Evolutionary conservation across 2,113 vertebrate species (phyloP).

Genomic region (Nematolebias whitei): DNA sequence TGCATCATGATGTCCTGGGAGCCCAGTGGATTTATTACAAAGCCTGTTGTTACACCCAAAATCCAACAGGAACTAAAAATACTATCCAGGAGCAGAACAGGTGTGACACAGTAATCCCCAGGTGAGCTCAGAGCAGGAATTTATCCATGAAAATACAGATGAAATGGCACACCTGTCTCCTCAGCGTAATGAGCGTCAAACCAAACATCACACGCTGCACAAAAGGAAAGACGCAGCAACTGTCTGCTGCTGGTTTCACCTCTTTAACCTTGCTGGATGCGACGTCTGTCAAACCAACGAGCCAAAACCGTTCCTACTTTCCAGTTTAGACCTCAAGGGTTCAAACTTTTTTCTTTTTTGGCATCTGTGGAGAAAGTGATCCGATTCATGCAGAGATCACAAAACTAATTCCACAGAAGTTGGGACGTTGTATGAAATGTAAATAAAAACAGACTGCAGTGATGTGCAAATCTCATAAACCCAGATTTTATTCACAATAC

Average conservation of each 20-base stretch:
- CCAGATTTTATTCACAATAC: too few relatives aligned
- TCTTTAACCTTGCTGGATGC: conserved; percentile 13
- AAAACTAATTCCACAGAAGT: too few relatives aligned
- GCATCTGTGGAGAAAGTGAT: not conserved
- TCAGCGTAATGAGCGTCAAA: conserved; percentile 14
- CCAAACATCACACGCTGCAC: conserved; percentile 1
- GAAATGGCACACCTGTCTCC: conserved; percentile 9
- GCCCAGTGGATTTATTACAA: conserved; percentile 30
- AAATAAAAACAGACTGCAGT: too few relatives aligned
- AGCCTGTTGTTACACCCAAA: conserved; percentile 18
- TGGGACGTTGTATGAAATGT: too few relatives aligned
- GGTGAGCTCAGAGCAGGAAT: conserved; percentile 19
- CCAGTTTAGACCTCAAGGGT: not conserved
- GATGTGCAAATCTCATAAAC: too few relatives aligned
- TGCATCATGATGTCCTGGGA: conserved; percentile 30
- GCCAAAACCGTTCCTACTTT: not conserved
- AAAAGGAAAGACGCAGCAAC: not conserved
- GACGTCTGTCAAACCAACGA: not conserved
- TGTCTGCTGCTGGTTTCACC: conserved; percentile 1
- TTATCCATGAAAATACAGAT: conserved; percentile 18
- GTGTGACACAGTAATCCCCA: conserved; percentile 25
- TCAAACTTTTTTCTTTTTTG: not conserved
- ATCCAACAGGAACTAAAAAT: conserved; percentile 49
- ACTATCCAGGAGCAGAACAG: conserved; percentile 43
- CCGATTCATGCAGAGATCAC: not conserved